A percentile compares a stretch with the other conserved stretches of the same genome.
Conservation (phyloP, 2,888 invertebrate genomes). For the Charanyca ferruginea region DNA sequence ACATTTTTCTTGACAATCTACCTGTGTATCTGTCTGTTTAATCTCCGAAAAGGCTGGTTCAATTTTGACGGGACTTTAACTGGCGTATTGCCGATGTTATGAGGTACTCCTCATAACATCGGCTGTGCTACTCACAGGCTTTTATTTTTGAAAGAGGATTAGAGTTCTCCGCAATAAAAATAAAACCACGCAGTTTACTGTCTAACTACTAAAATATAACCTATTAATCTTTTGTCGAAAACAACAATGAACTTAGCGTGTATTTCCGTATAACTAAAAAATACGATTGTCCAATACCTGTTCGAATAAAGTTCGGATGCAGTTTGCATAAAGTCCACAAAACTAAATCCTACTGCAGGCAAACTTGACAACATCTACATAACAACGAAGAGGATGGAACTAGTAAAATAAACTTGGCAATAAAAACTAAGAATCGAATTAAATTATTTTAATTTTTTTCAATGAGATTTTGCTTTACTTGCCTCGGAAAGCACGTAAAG, state of each 20-base stretch:
- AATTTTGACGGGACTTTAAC: too few species aligned
- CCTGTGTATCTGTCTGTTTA: too few species aligned
- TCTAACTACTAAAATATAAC: too few species aligned
- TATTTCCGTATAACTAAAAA: slow-evolving; percentile 6
- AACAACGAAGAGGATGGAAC: slow-evolving; percentile 10
- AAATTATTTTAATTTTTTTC: background rate
- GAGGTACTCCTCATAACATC: too few species aligned
- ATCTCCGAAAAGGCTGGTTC: too few species aligned
- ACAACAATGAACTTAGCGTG: background rate
- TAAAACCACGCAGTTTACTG: too few species aligned
- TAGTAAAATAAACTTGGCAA: background rate
- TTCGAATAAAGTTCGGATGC: background rate
- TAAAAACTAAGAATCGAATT: slow-evolving; percentile 3
- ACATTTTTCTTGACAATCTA: too few species aligned
- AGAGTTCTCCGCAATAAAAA: too few species aligned
- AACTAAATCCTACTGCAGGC: slow-evolving; percentile 11
- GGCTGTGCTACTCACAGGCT: too few species aligned
- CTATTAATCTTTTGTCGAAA: background rate
- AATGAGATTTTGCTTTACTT: background rate
- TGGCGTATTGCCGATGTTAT: too few species aligned
- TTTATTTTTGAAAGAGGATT: too few species aligned
- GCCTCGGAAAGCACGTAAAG: too few species aligned
- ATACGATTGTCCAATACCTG: slow-evolving; percentile 2
- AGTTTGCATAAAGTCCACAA: slow-evolving; percentile 6
- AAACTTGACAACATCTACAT: slow-evolving; percentile 27